A percentile compares a stretch with the other conserved stretches of the same genome.
Evolutionary conservation across 2,113 vertebrate genomes (phyloP).

Genomic region (Phalacrocorax aristotelis): DNA sequence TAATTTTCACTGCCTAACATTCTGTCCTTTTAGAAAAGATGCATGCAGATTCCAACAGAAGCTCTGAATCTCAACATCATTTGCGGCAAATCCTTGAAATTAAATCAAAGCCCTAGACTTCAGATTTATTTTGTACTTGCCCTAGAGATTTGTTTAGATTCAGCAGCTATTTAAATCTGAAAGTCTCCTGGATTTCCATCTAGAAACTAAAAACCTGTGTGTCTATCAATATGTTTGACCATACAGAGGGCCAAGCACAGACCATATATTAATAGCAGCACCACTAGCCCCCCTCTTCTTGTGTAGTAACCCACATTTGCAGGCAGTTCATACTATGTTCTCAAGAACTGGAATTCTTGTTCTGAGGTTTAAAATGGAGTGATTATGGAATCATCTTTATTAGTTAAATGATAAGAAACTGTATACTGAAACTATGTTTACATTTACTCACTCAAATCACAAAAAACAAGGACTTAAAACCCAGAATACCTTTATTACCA

Average conservation of each 20-base stretch:
- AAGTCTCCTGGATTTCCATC: not conserved
- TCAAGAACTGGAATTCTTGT: not conserved
- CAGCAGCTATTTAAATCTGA: not conserved
- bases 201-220: not conserved
- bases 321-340: not conserved
- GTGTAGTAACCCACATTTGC: not conserved
- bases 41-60: not conserved
- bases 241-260: not conserved
- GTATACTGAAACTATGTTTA: not conserved
- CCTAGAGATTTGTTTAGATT: not conserved
- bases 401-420: not conserved
- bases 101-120: not conserved
- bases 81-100: not conserved
- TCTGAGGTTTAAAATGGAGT: not conserved
- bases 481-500: not conserved
- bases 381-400: not conserved
- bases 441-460: not conserved
- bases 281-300: not conserved
- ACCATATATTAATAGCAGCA: not conserved
- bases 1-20: not conserved
- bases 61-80: not conserved
- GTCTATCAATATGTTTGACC: not conserved
- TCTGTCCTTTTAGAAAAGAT: not conserved
- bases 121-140: not conserved
- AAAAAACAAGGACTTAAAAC: not conserved